These are phyloP conservation scores for Tetramorium bicarinatum DNA, from an alignment of 2,888 invertebrate genomes.

Conservation along the genomic window DNA sequence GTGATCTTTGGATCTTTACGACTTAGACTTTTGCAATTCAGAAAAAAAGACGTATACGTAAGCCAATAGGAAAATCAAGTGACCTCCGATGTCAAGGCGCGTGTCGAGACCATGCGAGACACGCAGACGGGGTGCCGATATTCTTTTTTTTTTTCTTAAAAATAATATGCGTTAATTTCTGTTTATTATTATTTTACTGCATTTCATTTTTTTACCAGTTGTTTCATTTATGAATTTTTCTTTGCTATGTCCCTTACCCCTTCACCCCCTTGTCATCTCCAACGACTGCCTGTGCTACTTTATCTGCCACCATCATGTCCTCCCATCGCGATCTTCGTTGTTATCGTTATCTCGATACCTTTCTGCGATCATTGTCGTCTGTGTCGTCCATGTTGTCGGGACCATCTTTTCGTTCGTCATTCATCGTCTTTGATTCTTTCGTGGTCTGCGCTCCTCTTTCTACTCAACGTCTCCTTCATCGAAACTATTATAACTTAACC, in stretches of 20 bases:
- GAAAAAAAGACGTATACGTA: background rate
- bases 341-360: conserved; percentile 56
- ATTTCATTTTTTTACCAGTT: conserved; percentile 70
- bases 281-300: conserved; percentile 43
- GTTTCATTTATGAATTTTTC: conserved; percentile 84
- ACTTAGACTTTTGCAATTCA: background rate
- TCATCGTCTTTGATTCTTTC: conserved; percentile 43
- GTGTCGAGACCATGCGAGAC: conserved; percentile 55
- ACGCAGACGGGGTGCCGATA: conserved; percentile 47
- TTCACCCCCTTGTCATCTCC: conserved; percentile 47
- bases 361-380: conserved; percentile 34
- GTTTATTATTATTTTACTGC: conserved; percentile 74
- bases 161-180: conserved; percentile 38
- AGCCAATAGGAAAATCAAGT: conserved; percentile 73
- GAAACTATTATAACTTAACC: background rate
- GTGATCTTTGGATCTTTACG: conserved; percentile 14
- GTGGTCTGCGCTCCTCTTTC: background rate
- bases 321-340: conserved; percentile 29
- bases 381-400: background rate
- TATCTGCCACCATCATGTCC: conserved; percentile 56
- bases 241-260: conserved; percentile 81
- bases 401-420: background rate
- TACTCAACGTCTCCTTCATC: background rate
- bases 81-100: conserved; percentile 62
- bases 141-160: conserved; percentile 36